A percentile compares a stretch with the other conserved stretches of the same genome.
Conservation (phyloP, 30 jellyfish, hydroid and myxozoan genomes). For the Mastigias papua region DNA sequence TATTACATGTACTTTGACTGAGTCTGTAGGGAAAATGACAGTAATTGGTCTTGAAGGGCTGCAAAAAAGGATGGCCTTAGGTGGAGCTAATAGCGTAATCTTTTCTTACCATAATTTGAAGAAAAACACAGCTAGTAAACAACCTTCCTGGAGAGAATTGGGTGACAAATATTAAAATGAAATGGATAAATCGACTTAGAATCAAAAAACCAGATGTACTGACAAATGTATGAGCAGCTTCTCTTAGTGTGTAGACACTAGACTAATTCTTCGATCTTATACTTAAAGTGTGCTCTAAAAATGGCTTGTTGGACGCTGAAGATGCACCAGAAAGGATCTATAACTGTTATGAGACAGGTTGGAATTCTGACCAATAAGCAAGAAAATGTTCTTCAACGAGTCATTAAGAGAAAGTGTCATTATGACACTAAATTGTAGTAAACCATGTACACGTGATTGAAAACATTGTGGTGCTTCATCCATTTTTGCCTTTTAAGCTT, state of each 20-base stretch:
- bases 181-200: background rate
- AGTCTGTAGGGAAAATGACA: background rate
- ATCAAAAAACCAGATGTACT: background rate
- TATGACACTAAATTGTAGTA: background rate
- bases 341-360: background rate
- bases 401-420: background rate
- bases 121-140: background rate
- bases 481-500: too few species aligned
- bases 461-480: too few species aligned
- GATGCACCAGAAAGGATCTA: background rate
- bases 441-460: background rate
- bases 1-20: background rate
- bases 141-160: background rate
- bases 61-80: too few species aligned
- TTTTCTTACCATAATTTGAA: background rate
- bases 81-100: too few species aligned
- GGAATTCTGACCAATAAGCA: background rate
- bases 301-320: background rate
- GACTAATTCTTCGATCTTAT: background rate
- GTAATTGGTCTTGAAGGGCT: background rate
- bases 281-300: background rate
- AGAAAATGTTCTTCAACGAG: background rate
- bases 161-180: background rate
- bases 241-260: background rate
- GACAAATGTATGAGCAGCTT: background rate